These are phyloP conservation scores for Smithornis capensis DNA, from an alignment of 2,113 vertebrate genomes.

Conservation along the genomic window DNA sequence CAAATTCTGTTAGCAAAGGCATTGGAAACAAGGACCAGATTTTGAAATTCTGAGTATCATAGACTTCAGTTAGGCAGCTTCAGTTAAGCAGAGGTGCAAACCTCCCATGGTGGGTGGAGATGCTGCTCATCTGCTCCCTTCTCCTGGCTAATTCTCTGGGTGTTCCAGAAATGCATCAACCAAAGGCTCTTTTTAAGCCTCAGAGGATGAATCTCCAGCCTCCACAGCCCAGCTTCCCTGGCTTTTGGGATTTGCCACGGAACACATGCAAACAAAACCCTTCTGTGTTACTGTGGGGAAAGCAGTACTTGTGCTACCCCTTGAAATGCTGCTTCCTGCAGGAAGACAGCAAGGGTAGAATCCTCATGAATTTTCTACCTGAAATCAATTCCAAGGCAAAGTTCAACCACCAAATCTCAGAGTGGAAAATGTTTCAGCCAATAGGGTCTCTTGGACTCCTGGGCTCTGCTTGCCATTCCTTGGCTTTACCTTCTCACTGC, in stretches of 20 bases:
- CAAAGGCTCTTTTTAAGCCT: background rate
- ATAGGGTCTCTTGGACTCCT: background rate
- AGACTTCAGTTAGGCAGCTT: background rate
- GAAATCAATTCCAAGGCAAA: background rate
- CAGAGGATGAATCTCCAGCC: background rate
- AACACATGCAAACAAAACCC: background rate
- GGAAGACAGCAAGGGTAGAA: fast-evolving
- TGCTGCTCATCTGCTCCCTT: background rate
- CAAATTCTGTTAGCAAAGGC: background rate
- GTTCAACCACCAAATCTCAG: background rate
- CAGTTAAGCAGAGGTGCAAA: background rate
- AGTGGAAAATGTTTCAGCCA: background rate
- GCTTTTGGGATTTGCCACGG: background rate
- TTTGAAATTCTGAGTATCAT: background rate
- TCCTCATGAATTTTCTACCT: background rate
- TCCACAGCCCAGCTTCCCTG: background rate
- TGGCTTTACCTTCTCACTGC: background rate
- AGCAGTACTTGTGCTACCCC: background rate
- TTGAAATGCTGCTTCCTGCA: background rate
- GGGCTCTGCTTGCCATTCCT: background rate
- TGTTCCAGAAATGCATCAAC: background rate
- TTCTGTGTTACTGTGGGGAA: background rate
- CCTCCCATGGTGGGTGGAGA: background rate
- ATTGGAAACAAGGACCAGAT: background rate
- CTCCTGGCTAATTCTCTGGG: background rate